Conservation (phyloP, 2,888 invertebrate genomes). For the Ernsta delagoae region DNA sequence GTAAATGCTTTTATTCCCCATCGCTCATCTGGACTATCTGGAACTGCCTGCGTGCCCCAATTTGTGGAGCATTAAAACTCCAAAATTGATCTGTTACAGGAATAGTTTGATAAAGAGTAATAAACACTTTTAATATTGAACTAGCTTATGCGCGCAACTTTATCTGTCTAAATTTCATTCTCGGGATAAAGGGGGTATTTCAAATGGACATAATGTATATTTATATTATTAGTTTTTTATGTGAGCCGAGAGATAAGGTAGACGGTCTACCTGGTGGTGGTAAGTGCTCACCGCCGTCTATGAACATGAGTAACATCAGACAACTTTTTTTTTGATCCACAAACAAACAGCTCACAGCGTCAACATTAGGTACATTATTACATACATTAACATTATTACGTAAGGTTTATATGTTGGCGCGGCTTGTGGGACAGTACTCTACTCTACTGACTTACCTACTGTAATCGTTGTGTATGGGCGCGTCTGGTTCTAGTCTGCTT, state of each 20-base stretch:
- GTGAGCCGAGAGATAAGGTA: too few species aligned
- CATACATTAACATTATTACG: slow-evolving; percentile 49
- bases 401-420: slow-evolving; percentile 44
- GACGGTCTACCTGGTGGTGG: too few species aligned
- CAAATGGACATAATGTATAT: too few species aligned
- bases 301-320: too few species aligned
- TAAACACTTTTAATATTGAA: not conserved
- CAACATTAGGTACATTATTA: slow-evolving; percentile 26
- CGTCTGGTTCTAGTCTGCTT: slow-evolving; percentile 58
- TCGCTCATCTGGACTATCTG: slow-evolving; percentile 56
- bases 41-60: slow-evolving; percentile 62
- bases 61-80: slow-evolving; percentile 58
- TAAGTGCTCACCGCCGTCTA: too few species aligned
- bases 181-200: too few species aligned
- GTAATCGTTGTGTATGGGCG: slow-evolving; percentile 38
- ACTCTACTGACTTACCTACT: too few species aligned
- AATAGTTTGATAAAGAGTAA: not conserved
- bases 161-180: too few species aligned
- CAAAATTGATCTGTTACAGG: not conserved
- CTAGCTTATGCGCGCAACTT: too few species aligned
- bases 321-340: too few species aligned
- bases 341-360: slow-evolving; percentile 39
- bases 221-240: too few species aligned
- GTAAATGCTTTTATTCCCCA: slow-evolving; percentile 12
- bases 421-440: slow-evolving; percentile 40